These are phyloP conservation scores for Larimichthys polyactis DNA, from an alignment of 2,113 vertebrate species.

Conservation along the genomic window DNA sequence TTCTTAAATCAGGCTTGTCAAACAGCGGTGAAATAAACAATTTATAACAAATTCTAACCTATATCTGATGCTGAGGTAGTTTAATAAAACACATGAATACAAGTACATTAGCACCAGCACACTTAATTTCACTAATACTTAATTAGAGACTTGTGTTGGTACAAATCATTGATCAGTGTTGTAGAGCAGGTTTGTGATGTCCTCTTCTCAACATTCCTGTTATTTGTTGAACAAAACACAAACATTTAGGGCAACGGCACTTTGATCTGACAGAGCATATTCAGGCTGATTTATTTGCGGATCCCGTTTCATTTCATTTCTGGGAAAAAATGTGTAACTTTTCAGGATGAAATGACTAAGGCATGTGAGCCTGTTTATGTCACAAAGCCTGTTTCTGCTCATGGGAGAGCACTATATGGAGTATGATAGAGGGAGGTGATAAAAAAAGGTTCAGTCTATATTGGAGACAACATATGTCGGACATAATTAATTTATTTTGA, in stretches of 20 bases:
- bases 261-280: neutral
- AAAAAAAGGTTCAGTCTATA: neutral
- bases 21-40: neutral
- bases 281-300: constrained; percentile 11
- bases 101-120: neutral
- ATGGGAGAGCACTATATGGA: neutral
- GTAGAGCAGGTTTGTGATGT: neutral
- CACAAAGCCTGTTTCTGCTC: constrained; percentile 31
- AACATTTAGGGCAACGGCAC: neutral
- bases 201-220: neutral
- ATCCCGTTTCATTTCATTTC: constrained; percentile 5
- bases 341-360: constrained; percentile 1
- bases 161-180: neutral
- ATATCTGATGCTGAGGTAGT: neutral
- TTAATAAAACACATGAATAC: neutral
- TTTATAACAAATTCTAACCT: neutral
- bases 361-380: constrained; percentile 27
- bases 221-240: constrained; percentile 11
- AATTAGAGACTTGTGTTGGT: neutral
- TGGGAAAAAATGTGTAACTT: constrained; percentile 23
- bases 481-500: neutral
- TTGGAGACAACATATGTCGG: neutral
- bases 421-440: neutral
- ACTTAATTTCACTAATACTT: neutral
- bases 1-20: neutral